Evolutionary conservation across 2,113 vertebrate species (phyloP).

Genomic region (Tachuris rubrigastra): DNA sequence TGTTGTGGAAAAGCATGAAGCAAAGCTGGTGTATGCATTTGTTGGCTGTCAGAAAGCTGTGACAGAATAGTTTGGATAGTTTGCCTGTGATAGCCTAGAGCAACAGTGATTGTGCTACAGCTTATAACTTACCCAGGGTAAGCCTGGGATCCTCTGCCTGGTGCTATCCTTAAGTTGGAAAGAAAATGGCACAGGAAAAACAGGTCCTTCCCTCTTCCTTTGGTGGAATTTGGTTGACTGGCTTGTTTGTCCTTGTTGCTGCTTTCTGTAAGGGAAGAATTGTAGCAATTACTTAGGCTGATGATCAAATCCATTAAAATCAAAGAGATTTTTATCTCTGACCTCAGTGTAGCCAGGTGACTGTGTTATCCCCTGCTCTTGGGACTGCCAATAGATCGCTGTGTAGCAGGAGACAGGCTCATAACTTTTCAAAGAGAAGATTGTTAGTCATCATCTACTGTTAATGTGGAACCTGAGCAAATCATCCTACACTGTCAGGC

Average conservation of each 20-base stretch:
- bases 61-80: accelerated
- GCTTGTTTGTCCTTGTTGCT: background rate
- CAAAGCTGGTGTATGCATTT: background rate
- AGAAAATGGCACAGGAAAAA: background rate
- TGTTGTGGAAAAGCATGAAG: background rate
- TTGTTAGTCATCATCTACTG: background rate
- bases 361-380: background rate
- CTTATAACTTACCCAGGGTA: background rate
- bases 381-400: background rate
- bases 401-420: background rate
- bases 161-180: background rate
- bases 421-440: background rate
- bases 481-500: background rate
- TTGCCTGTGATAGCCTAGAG: background rate
- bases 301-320: background rate
- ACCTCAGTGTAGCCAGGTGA: background rate
- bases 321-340: background rate
- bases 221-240: background rate
- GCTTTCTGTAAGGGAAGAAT: background rate
- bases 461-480: background rate
- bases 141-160: background rate
- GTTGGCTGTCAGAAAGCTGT: background rate
- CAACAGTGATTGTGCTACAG: background rate
- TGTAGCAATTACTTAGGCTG: background rate
- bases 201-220: accelerated